Evolutionary conservation across 2,113 vertebrate species (phyloP).

Genomic region (Murina feae): DNA sequence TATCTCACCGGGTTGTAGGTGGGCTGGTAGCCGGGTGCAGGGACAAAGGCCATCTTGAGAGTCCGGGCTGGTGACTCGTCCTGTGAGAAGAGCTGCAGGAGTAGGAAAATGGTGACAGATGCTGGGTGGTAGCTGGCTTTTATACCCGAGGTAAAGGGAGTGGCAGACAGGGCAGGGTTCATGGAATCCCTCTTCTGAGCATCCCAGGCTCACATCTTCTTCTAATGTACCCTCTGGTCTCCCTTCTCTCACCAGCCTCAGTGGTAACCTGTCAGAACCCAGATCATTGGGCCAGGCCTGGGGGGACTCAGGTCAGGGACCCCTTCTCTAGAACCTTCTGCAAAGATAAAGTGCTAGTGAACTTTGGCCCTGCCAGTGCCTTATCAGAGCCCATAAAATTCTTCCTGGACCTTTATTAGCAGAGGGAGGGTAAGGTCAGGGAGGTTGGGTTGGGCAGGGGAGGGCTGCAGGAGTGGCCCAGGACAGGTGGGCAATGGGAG

Average conservation of each 20-base stretch:
- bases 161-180: not conserved
- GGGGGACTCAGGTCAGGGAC: not conserved
- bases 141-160: constrained; percentile 39
- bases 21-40: constrained; percentile 87
- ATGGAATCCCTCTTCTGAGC: rapidly evolving
- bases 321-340: not conserved
- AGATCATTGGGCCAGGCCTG: not conserved
- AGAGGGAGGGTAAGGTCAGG: not conserved
- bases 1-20: constrained; percentile 85
- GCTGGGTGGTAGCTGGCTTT: not conserved
- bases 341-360: constrained; percentile 4
- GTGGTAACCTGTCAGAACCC: not conserved
- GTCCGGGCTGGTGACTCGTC: not conserved
- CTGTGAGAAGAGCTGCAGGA: not conserved
- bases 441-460: constrained; percentile 6
- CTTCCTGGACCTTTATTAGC: constrained; percentile 10
- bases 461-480: not conserved
- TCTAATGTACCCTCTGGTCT: not conserved
- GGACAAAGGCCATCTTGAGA: constrained; percentile 71
- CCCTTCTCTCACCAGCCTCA: not conserved
- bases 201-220: not conserved
- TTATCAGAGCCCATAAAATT: constrained; percentile 44
- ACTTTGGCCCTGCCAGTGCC: not conserved
- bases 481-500: constrained; percentile 17
- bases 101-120: not conserved